These are phyloP conservation scores for Petrocephalus microphthalmus DNA, from an alignment of 2,113 vertebrate species.

Conservation along the genomic window DNA sequence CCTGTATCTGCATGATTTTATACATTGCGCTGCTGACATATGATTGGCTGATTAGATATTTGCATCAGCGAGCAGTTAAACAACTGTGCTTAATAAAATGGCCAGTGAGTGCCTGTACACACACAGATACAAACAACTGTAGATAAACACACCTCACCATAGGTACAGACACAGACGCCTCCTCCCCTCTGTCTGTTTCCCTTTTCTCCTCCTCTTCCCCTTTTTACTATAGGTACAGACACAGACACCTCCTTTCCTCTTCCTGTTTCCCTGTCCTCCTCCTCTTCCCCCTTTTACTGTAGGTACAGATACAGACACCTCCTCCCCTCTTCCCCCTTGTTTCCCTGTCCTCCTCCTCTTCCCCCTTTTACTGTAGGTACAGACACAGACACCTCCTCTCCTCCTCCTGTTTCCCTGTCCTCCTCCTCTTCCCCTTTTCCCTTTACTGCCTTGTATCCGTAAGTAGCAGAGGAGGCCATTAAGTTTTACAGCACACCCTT, in stretches of 20 bases:
- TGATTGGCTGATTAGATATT: no score
- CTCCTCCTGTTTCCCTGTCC: not conserved
- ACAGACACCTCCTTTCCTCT: not conserved
- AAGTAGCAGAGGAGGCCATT: not conserved
- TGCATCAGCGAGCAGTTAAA: no score
- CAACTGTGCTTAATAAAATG: not conserved
- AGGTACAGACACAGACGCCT: no score
- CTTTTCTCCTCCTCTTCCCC: no score
- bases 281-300: not conserved
- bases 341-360: conserved; percentile 35
- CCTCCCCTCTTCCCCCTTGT: no score
- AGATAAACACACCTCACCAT: not conserved
- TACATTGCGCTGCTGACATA: no score
- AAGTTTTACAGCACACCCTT: conserved; percentile 11
- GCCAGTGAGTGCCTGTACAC: not conserved
- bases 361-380: not conserved
- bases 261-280: conserved; percentile 19
- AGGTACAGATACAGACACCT: not conserved
- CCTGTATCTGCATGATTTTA: no score
- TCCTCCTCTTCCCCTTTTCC: not conserved
- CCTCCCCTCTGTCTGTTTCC: no score
- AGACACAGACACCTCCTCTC: not conserved
- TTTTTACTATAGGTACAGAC: no score
- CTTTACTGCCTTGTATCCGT: not conserved
- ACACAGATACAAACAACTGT: not conserved